Conservation (phyloP, 2,797 vertebrate genomes). For the Aratinga solstitialis region DNA sequence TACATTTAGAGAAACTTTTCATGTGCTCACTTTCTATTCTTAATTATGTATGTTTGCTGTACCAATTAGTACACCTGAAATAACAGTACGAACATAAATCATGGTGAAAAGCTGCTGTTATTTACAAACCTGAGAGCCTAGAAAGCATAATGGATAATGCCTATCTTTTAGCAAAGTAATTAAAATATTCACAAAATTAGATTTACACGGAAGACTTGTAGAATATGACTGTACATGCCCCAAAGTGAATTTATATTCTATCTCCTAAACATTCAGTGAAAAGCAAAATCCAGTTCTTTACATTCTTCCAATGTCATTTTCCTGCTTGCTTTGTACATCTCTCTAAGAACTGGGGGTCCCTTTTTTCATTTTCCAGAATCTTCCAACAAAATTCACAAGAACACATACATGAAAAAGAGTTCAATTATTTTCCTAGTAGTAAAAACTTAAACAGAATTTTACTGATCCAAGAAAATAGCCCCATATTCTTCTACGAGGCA, state of each 20-base stretch:
- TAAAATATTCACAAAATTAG: neutral
- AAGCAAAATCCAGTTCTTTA: neutral
- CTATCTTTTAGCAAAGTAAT: neutral
- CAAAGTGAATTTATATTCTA: neutral
- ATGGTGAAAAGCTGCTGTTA: neutral
- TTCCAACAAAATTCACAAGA: neutral
- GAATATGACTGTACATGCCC: neutral
- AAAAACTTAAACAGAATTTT: neutral
- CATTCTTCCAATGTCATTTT: neutral
- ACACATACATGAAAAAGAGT: neutral
- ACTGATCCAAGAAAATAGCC: neutral
- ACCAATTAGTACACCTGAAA: neutral
- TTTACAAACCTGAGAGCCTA: neutral
- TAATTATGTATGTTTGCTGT: neutral
- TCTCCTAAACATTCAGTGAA: neutral
- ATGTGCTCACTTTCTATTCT: neutral
- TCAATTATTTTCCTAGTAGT: neutral
- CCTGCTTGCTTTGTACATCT: neutral
- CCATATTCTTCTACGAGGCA: neutral
- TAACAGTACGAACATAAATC: neutral
- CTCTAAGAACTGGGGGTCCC: neutral
- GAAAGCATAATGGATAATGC: neutral
- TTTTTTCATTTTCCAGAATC: neutral
- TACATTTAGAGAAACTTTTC: neutral
- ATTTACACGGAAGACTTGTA: neutral